Evolutionary conservation across 2,113 vertebrate genomes (phyloP).

Genomic region (Pelecanoides urinatrix): DNA sequence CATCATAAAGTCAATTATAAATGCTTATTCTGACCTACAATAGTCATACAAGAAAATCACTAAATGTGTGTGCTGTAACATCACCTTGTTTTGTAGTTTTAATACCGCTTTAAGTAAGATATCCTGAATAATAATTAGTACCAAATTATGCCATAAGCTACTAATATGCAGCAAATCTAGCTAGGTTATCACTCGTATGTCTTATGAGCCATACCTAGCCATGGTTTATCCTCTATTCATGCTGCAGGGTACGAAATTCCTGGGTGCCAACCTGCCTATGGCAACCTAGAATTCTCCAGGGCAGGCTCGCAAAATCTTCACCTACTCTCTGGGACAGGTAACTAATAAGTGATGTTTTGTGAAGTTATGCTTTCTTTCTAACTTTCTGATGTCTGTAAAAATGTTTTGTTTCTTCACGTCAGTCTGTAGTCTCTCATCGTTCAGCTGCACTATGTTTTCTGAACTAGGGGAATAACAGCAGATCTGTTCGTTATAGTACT

Average conservation of each 20-base stretch:
- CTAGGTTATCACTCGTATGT: not conserved
- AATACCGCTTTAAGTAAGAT: not conserved
- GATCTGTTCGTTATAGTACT: not conserved
- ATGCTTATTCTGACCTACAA: not conserved
- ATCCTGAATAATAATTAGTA: not conserved
- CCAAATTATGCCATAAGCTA: slow-evolving; percentile 26
- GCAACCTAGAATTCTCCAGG: slow-evolving; percentile 82
- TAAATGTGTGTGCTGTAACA: not conserved
- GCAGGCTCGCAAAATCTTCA: slow-evolving; percentile 81
- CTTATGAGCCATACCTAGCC: slow-evolving; percentile 69
- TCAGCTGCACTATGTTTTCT: slow-evolving; percentile 10
- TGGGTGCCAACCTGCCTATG: slow-evolving; percentile 82
- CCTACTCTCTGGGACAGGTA: slow-evolving; percentile 84
- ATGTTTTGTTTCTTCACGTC: slow-evolving; percentile 26
- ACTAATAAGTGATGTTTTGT: slow-evolving; percentile 68
- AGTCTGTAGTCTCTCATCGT: not conserved
- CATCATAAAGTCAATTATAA: not conserved
- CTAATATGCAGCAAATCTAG: not conserved
- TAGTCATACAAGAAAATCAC: not conserved
- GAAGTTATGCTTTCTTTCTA: slow-evolving; percentile 62
- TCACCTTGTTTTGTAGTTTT: not conserved
- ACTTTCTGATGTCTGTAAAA: slow-evolving; percentile 37
- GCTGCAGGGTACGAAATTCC: slow-evolving; percentile 82
- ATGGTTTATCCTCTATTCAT: slow-evolving; percentile 80
- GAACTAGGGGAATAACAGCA: not conserved